Conservation (phyloP, 1,140 invertebrate species). For the Camponotus vicinus region DNA sequence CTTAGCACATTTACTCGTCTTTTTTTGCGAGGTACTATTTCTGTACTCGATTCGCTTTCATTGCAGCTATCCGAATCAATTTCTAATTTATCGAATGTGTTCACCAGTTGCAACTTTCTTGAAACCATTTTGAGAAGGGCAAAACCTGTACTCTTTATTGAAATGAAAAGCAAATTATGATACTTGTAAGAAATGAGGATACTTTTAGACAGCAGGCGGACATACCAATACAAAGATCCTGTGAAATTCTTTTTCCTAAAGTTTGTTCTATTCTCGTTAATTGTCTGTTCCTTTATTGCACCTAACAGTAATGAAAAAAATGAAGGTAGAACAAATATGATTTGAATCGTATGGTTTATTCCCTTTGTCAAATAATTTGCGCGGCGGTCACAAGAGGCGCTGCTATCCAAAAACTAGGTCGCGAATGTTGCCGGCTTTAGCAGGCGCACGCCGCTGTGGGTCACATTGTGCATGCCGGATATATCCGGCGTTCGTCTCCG, state of each 20-base stretch:
- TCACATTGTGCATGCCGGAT: background rate
- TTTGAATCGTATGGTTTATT: no score
- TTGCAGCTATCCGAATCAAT: conserved; percentile 52
- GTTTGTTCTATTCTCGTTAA: conserved; percentile 2
- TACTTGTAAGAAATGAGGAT: conserved; percentile 37
- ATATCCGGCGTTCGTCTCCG: conserved; percentile 11
- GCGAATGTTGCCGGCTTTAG: background rate
- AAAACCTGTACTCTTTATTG: conserved; percentile 29
- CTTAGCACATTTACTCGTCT: conserved; percentile 45
- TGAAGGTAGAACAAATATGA: no score
- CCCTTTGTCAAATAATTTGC: no score
- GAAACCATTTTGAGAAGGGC: background rate
- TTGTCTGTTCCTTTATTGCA: conserved; percentile 10
- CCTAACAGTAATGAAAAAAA: no score
- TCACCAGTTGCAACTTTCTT: background rate
- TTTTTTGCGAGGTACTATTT: conserved; percentile 53
- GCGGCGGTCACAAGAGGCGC: background rate
- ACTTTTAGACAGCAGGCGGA: conserved; percentile 23
- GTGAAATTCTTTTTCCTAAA: conserved; percentile 25
- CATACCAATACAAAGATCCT: conserved; percentile 7
- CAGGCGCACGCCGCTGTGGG: no score
- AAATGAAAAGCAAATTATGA: conserved; percentile 18
- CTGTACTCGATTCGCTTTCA: conserved; percentile 42
- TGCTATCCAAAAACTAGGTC: conserved; percentile 11
- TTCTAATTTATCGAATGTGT: conserved; percentile 24